These are phyloP conservation scores for Hoplostethus atlanticus DNA, from an alignment of 2,797 vertebrate species.

Conservation along the genomic window DNA sequence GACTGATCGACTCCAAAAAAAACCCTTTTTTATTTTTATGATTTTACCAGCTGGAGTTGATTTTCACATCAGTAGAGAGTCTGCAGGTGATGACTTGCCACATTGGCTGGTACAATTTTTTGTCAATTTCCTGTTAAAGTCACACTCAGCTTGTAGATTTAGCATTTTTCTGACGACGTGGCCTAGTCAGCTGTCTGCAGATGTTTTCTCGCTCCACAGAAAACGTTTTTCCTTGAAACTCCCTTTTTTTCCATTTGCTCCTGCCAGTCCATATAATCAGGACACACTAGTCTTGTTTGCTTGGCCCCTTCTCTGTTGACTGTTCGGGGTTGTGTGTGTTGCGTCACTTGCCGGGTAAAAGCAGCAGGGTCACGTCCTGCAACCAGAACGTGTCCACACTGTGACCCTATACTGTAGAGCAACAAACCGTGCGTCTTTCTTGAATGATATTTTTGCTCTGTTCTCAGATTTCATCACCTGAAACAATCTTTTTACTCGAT, in stretches of 20 bases:
- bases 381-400: conserved; percentile 29
- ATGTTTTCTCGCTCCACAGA: conserved; percentile 51
- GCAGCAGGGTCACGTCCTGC: conserved; percentile 16
- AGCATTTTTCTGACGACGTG: conserved; percentile 30
- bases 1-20: neutral
- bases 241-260: conserved; percentile 6
- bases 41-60: too few species aligned
- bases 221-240: conserved; percentile 21
- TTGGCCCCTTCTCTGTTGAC: conserved; percentile 54
- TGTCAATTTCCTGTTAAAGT: conserved; percentile 26
- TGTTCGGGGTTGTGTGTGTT: conserved; percentile 25
- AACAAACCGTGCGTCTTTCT: conserved; percentile 23
- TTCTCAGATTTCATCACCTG: conserved; percentile 56
- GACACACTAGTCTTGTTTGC: conserved; percentile 30
- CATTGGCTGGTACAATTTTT: neutral
- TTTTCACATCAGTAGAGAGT: too few species aligned
- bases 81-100: neutral
- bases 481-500: conserved; percentile 30
- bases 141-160: conserved; percentile 24
- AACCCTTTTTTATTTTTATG: too few species aligned
- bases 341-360: conserved; percentile 60
- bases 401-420: conserved; percentile 24
- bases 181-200: conserved; percentile 51
- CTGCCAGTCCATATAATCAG: conserved; percentile 9
- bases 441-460: conserved; percentile 41